Conservation (phyloP, 2,888 invertebrate genomes). For the Chelonus formosanus region DNA sequence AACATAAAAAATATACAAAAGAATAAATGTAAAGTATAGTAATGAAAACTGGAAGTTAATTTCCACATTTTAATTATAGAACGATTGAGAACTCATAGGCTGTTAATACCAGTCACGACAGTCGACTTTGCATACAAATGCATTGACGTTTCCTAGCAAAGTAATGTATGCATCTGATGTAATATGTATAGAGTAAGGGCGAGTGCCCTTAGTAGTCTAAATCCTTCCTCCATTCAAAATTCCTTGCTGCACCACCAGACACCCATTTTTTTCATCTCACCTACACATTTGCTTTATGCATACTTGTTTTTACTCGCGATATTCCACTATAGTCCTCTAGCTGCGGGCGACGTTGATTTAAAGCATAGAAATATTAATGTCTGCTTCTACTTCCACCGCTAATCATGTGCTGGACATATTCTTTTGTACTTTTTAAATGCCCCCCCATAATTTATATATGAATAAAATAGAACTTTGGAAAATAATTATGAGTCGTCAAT, state of each 20-base stretch:
- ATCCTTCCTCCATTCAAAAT: conserved; percentile 39
- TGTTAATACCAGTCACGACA: conserved; percentile 13
- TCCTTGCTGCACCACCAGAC: conserved; percentile 39
- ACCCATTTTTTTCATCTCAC: conserved; percentile 20
- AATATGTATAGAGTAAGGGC: conserved; percentile 27
- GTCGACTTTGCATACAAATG: conserved; percentile 27
- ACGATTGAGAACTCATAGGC: neutral
- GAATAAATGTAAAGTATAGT: too few relatives aligned
- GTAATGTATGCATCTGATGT: conserved; percentile 32
- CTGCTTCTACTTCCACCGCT: conserved; percentile 5
- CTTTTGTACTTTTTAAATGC: too few relatives aligned
- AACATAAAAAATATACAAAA: too few relatives aligned
- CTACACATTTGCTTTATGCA: conserved; percentile 33
- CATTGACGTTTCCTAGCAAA: neutral
- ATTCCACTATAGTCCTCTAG: conserved; percentile 6
- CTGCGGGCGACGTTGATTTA: conserved; percentile 45
- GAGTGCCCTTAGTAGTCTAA: conserved; percentile 11
- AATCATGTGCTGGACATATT: conserved; percentile 8
- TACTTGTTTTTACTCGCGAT: conserved; percentile 24
- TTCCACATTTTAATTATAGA: too few relatives aligned
- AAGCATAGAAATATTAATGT: conserved; percentile 43
- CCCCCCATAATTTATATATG: neutral
- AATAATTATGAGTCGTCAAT: too few relatives aligned
- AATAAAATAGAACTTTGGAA: neutral
- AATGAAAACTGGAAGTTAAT: too few relatives aligned